Conservation (phyloP, 1,140 invertebrate genomes). For the Drosophila santomea region DNA sequence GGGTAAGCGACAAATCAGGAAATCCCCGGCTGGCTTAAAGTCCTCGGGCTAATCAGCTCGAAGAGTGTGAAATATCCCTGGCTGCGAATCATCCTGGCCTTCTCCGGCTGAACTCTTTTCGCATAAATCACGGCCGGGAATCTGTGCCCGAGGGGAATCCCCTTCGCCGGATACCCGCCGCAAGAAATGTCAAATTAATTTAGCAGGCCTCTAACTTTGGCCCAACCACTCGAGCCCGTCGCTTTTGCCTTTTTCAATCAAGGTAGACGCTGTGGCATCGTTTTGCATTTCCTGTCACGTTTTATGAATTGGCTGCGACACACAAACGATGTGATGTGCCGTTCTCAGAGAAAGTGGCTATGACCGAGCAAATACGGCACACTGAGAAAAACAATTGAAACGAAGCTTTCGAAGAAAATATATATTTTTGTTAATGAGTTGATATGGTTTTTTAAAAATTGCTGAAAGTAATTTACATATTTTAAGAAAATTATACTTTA, state of each 20-base stretch:
- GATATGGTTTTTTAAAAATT: no score
- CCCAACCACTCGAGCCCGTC: slow-evolving; percentile 44
- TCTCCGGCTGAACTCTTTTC: slow-evolving; percentile 60
- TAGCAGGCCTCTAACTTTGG: slow-evolving; percentile 61
- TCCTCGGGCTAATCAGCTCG: slow-evolving; percentile 15
- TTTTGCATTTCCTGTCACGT: slow-evolving; percentile 76
- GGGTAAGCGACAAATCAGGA: not conserved
- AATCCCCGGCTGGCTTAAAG: slow-evolving; percentile 16
- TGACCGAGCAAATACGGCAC: slow-evolving; percentile 23
- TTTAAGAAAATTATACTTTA: no score
- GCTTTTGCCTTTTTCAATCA: slow-evolving; percentile 76
- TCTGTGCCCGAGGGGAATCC: slow-evolving; percentile 21
- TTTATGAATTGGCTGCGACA: slow-evolving; percentile 75
- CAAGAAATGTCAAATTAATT: slow-evolving; percentile 82
- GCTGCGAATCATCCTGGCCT: slow-evolving; percentile 9
- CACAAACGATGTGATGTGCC: slow-evolving; percentile 31
- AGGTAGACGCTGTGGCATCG: slow-evolving; percentile 51
- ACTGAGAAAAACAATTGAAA: not conserved
- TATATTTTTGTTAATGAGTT: no score
- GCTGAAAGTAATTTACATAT: no score
- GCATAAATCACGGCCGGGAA: slow-evolving; percentile 69
- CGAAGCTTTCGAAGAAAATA: no score
- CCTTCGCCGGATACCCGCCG: slow-evolving; percentile 45
- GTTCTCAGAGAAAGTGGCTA: slow-evolving; percentile 32
- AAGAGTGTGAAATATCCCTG: slow-evolving; percentile 29